Evolutionary conservation across 2,113 vertebrate species (phyloP).

Genomic region (Ranitomeya variabilis): DNA sequence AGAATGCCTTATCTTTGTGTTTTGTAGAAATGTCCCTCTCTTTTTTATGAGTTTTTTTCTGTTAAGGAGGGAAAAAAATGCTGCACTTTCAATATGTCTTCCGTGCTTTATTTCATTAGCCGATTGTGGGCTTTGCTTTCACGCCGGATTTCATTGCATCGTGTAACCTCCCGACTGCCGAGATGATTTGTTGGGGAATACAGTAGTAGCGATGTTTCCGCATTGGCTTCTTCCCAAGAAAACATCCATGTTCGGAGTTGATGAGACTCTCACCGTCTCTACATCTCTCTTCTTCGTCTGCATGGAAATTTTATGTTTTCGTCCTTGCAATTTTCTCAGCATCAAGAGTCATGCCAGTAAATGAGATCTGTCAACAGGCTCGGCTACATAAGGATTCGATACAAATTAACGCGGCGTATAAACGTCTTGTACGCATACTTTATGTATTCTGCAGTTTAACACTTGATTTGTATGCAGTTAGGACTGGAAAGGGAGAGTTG

Average conservation of each 20-base stretch:
- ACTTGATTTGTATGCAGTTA: background rate
- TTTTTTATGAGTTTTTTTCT: background rate
- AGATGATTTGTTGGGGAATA: background rate
- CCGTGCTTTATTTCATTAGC: background rate
- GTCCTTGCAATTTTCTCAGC: background rate
- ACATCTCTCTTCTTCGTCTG: background rate
- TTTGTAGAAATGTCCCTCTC: background rate
- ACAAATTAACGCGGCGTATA: background rate
- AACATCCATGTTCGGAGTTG: background rate
- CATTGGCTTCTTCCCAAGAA: background rate
- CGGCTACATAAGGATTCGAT: background rate
- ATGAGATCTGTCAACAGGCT: background rate
- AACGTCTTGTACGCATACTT: background rate
- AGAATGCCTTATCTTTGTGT: background rate
- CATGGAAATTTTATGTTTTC: background rate
- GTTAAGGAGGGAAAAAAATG: background rate
- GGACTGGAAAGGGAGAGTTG: background rate
- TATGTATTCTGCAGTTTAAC: slow-evolving; percentile 1
- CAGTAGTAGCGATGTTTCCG: background rate
- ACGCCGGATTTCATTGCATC: background rate
- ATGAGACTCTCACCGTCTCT: background rate
- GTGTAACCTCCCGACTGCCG: background rate
- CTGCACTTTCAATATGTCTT: background rate
- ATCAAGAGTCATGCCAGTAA: background rate
- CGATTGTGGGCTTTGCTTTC: background rate